Evolutionary conservation across 2,113 vertebrate species (phyloP), one percentile per base, ranked within the genome.

Genomic region (Todiramphus saurophagus): DNA sequence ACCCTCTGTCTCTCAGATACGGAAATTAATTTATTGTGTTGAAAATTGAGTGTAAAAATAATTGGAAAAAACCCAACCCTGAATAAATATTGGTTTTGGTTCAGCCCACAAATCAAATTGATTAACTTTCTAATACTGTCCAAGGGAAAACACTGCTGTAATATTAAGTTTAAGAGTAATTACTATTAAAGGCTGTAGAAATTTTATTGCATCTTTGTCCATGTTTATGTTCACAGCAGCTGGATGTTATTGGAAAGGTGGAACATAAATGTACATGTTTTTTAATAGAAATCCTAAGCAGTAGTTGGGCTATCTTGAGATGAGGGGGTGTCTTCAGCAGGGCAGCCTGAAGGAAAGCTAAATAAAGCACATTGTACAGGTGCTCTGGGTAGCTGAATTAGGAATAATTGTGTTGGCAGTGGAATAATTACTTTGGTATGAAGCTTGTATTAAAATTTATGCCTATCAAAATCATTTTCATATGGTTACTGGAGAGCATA

Each of bases 21-120:
- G 58, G 5, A 2, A 43, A 44, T 87, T 72, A 44, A 76, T 87
- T 79, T 56, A 68, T 51, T 48, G 50, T 51, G 13, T 41, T 69
- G 62, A 56, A 82, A 73, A 70, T 12, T 37, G 55, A 59, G 25
- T 21, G 27, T 73, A 72, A 94, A 75, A 84, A 53, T 27, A 85
- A 95, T 51, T 46, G 69, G 68, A 91, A 79, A 51, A 83, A 59
- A 2, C 11, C 43, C 43, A 6, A 5, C 56, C 53, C 60, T 28
- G 28, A 48, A 85, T 80, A 87, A 76, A 82, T 69, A 89, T 33
- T 88, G 94, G 73, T 92, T 96, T 92, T 75, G 3, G 39, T 85
- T 85, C 90, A 85, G 44, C 55, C 70, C 70, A 51, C 70, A 73
- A 76, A 87, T 91, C 44, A 60, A 53, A 51, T 44, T 66, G 37